phyloP scores from a whole-genome alignment of 1,140 invertebrate genomes.

The Hydropsyche tenuis region DNA sequence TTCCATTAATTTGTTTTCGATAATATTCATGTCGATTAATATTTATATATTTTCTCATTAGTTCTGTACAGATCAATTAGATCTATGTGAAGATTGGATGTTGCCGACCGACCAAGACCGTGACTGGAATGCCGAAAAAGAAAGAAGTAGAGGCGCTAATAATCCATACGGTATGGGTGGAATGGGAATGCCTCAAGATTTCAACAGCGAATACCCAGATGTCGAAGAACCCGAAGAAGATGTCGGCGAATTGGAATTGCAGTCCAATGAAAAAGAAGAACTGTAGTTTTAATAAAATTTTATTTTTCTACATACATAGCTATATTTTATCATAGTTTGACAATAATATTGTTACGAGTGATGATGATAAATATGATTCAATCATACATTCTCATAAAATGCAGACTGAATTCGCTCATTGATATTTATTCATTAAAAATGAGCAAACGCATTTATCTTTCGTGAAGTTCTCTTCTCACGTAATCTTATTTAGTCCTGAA shows the following conservation, averaged over 20 bases:
- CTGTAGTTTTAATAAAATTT: constrained; percentile 32
- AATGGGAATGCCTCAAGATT: not conserved
- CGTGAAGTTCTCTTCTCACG: too few relatives aligned
- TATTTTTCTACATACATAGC: not conserved
- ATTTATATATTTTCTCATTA: constrained; percentile 39
- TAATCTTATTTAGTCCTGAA: too few relatives aligned
- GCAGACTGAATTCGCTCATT: too few relatives aligned
- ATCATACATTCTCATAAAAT: too few relatives aligned
- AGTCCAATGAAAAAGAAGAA: constrained; percentile 43
- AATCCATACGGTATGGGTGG: constrained; percentile 57
- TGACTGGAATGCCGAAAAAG: constrained; percentile 58
- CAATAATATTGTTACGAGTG: too few relatives aligned
- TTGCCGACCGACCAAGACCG: constrained; percentile 56
- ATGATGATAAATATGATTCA: too few relatives aligned
- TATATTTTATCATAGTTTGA: too few relatives aligned
- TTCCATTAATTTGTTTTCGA: not conserved
- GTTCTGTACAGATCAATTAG: constrained; percentile 58
- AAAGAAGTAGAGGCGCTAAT: constrained; percentile 55
- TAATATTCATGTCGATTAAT: not conserved
- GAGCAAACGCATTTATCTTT: too few relatives aligned
- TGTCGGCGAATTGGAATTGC: constrained; percentile 40
- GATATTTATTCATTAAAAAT: too few relatives aligned
- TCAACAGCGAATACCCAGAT: constrained; percentile 17
- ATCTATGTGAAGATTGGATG: constrained; percentile 61
- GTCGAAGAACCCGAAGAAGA: constrained; percentile 48